Evolutionary conservation across 2,888 invertebrate species (phyloP).

Genomic region (Eristalinus sepulchralis): DNA sequence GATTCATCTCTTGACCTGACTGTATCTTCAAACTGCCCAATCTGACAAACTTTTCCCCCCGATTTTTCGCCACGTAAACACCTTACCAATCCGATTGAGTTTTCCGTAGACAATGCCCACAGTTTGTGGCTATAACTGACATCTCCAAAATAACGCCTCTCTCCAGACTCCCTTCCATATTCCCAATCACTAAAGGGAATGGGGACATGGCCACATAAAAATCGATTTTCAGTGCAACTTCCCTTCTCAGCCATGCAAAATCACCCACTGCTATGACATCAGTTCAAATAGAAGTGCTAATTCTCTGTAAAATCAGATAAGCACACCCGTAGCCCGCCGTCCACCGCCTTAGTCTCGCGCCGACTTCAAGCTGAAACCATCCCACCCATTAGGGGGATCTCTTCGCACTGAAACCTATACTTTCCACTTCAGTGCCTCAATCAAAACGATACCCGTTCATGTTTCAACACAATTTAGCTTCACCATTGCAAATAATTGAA

Average conservation of each 20-base stretch:
- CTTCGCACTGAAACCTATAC: constrained; percentile 26
- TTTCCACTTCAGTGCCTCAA: constrained; percentile 38
- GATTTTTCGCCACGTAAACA: too few species aligned
- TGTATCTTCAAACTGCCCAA: too few species aligned
- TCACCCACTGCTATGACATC: neutral
- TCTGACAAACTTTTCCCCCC: too few species aligned
- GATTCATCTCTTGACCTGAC: too few species aligned
- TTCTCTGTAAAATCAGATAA: neutral
- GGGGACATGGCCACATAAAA: too few species aligned
- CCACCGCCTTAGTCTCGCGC: neutral
- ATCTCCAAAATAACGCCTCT: too few species aligned
- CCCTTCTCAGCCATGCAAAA: neutral
- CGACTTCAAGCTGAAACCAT: neutral
- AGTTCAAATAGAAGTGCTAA: neutral
- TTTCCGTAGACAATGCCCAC: too few species aligned
- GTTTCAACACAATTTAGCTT: constrained; percentile 47
- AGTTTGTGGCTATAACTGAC: too few species aligned
- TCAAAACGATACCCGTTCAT: constrained; percentile 41
- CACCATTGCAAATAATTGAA: constrained; percentile 64
- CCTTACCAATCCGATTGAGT: too few species aligned
- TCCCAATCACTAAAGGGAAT: too few species aligned
- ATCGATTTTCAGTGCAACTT: too few species aligned
- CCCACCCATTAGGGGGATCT: constrained; percentile 36
- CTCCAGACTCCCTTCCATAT: too few species aligned
- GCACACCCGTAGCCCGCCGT: neutral